Evolutionary conservation across 2,888 invertebrate genomes (phyloP).

Genomic region (Neoscelio sp.): DNA sequence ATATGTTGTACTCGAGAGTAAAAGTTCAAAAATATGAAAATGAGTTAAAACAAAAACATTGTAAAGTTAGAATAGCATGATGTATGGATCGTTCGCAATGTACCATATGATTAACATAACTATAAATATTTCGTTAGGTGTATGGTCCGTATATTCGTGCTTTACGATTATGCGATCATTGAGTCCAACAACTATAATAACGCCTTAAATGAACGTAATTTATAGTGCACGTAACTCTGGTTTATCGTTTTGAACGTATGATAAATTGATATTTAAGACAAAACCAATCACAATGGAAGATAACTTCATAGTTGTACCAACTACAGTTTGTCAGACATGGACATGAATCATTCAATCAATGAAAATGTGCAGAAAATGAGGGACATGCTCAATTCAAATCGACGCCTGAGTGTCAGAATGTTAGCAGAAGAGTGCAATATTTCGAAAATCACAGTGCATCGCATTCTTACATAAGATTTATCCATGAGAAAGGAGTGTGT

Average conservation of each 20-base stretch:
- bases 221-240: constrained; percentile 51
- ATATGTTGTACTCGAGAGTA: no score
- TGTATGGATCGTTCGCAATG: constrained; percentile 38
- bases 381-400: no score
- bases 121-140: constrained; percentile 57
- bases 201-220: constrained; percentile 55
- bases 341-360: constrained; percentile 41
- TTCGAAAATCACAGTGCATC: no score
- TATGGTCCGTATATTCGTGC: constrained; percentile 41
- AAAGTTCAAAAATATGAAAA: constrained; percentile 25
- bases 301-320: constrained; percentile 52
- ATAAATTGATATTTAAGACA: constrained; percentile 60
- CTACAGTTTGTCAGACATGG: constrained; percentile 12
- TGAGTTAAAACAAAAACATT: constrained; percentile 31
- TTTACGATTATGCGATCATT: constrained; percentile 60
- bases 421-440: no score
- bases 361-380: constrained; percentile 1
- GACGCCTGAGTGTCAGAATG: no score
- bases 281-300: constrained; percentile 59
- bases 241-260: constrained; percentile 51
- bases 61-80: constrained; percentile 15
- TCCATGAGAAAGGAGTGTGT: no score
- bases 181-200: constrained; percentile 37
- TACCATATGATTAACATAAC: constrained; percentile 59
- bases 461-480: no score